Percentiles rank a stretch among this genome's conserved stretches.
phyloP scores from a whole-genome alignment of 2,113 vertebrate species.

The Ptyas mucosa region DNA sequence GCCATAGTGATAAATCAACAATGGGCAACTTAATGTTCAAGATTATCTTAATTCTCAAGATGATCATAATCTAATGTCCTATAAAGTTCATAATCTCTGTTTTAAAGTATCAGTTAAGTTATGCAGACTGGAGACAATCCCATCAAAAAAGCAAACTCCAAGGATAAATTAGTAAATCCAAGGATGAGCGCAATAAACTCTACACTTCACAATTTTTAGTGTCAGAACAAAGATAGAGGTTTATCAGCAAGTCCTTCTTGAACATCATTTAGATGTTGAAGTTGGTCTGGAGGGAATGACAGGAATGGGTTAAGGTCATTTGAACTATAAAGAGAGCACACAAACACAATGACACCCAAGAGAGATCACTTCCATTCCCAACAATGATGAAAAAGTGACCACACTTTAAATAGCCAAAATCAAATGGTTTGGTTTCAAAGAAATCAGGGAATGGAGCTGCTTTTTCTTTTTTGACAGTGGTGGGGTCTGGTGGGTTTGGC shows the following conservation, averaged over 20 bases:
- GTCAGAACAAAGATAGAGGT: background rate
- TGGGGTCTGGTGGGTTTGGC: background rate
- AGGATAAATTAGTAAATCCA: background rate
- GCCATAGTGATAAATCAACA: background rate
- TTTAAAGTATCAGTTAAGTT: background rate
- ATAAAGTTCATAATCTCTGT: background rate
- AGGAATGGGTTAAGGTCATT: background rate
- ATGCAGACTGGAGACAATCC: background rate
- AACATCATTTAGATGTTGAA: background rate
- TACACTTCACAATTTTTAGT: background rate
- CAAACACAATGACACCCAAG: background rate
- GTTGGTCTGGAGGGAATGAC: background rate
- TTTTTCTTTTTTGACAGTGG: background rate
- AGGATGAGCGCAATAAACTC: background rate
- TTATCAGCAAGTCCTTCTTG: background rate
- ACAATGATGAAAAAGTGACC: background rate
- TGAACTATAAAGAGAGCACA: background rate
- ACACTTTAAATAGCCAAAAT: background rate
- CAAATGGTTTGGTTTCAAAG: background rate
- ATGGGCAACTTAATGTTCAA: background rate
- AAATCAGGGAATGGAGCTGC: background rate
- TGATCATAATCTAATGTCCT: background rate
- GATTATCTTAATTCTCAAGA: background rate
- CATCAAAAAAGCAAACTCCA: background rate
- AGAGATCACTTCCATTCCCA: background rate